Evolutionary conservation across 1,140 invertebrate species (phyloP).

Genomic region (Proales similis): DNA sequence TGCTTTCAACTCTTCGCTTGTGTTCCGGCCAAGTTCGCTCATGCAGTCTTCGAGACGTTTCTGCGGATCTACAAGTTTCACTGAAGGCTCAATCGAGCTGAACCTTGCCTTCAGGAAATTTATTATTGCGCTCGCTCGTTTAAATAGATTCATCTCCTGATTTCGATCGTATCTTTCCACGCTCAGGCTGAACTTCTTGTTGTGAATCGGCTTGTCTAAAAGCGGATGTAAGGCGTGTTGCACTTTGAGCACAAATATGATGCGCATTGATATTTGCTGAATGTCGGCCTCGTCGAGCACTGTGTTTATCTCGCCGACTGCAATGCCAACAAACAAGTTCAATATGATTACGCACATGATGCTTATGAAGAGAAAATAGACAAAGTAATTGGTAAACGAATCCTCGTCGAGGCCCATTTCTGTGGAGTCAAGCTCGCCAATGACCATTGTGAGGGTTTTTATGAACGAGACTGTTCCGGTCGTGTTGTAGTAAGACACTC

Average conservation of each 20-base stretch:
- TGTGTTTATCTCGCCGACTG: slow-evolving; percentile 35
- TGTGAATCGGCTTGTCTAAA: too few species aligned
- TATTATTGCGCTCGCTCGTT: slow-evolving; percentile 2
- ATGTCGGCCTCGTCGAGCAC: slow-evolving; percentile 33
- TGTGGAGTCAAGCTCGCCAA: slow-evolving; percentile 21
- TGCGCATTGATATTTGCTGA: slow-evolving; percentile 36
- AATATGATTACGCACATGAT: slow-evolving; percentile 36
- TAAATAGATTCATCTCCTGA: slow-evolving; percentile 26
- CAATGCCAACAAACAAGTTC: slow-evolving; percentile 35
- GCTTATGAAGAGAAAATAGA: slow-evolving; percentile 32
- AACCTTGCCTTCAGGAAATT: slow-evolving; percentile 12
- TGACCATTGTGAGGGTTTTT: slow-evolving; percentile 23
- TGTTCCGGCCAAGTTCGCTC: slow-evolving; percentile 5
- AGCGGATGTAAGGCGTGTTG: slow-evolving; percentile 27
- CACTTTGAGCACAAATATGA: slow-evolving; percentile 34
- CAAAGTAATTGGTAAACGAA: slow-evolving; percentile 26
- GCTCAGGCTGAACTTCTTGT: slow-evolving; percentile 14
- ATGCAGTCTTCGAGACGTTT: slow-evolving; percentile 34
- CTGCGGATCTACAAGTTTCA: slow-evolving; percentile 18
- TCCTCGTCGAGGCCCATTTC: slow-evolving; percentile 25
- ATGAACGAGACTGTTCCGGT: slow-evolving; percentile 8
- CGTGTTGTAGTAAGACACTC: slow-evolving; percentile 13
- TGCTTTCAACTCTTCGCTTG: slow-evolving; percentile 30
- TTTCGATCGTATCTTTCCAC: slow-evolving; percentile 19
- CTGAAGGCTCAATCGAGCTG: slow-evolving; percentile 12